These are phyloP conservation scores for Capricornis sumatraensis DNA, from an alignment of 2,113 vertebrate genomes.

Conservation along the genomic window DNA sequence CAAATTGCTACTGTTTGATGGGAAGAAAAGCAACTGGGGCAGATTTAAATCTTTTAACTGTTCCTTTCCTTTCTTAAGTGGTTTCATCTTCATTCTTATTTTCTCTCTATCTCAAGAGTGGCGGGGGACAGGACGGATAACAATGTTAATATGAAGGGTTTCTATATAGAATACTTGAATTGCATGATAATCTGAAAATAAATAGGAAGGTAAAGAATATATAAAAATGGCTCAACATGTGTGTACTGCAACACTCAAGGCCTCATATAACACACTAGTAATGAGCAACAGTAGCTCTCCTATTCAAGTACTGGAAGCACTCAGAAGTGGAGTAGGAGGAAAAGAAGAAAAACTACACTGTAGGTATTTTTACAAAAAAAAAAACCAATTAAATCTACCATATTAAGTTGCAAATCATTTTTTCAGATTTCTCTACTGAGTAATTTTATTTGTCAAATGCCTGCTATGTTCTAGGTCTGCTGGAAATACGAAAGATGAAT, in stretches of 20 bases:
- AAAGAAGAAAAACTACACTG: slow-evolving; percentile 13
- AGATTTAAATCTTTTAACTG: slow-evolving; percentile 37
- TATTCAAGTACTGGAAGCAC: not conserved
- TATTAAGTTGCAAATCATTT: slow-evolving; percentile 37
- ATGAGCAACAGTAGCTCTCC: slow-evolving; percentile 4
- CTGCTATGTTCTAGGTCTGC: not conserved
- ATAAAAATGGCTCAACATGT: not conserved
- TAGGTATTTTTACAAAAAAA: slow-evolving; percentile 9
- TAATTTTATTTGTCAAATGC: slow-evolving; percentile 43
- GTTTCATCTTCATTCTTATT: slow-evolving; percentile 23
- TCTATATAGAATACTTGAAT: not conserved
- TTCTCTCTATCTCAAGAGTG: slow-evolving; percentile 18
- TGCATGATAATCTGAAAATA: slow-evolving; percentile 8
- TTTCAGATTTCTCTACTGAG: slow-evolving; percentile 1
- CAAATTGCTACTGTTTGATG: slow-evolving; percentile 12
- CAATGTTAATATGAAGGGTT: not conserved
- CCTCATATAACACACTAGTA: not conserved
- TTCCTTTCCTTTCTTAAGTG: not conserved
- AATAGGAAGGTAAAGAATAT: not conserved
- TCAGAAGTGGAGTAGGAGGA: not conserved
- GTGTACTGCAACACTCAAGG: not conserved
- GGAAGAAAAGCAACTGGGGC: not conserved
- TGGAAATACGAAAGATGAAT: slow-evolving; percentile 28
- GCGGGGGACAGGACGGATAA: not conserved
- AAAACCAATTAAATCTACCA: slow-evolving; percentile 24